Evolutionary conservation across 2,797 vertebrate genomes (phyloP).

Genomic region (Chrysocyon brachyurus): DNA sequence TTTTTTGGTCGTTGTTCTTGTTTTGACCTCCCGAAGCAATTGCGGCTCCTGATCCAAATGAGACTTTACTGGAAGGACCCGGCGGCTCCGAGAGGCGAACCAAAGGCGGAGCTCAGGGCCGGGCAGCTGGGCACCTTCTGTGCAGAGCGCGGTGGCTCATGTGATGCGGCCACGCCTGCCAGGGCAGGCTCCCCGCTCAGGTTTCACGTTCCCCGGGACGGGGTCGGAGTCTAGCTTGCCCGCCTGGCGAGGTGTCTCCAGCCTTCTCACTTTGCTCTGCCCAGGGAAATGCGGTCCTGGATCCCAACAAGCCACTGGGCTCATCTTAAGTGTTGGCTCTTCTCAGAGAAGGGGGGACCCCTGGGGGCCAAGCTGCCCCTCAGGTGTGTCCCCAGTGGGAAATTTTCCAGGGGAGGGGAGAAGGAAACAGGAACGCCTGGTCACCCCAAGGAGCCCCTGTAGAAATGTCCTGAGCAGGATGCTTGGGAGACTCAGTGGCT

Average conservation of each 20-base stretch:
- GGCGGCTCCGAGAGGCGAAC: background rate
- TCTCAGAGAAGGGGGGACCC: background rate
- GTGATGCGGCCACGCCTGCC: background rate
- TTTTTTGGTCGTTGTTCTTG: background rate
- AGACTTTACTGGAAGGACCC: background rate
- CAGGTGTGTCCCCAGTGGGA: background rate
- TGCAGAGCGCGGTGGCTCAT: background rate
- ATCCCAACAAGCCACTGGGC: too few relatives aligned
- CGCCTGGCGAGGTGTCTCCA: slow-evolving; percentile 29
- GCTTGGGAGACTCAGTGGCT: too few relatives aligned
- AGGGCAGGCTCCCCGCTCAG: slow-evolving; percentile 46
- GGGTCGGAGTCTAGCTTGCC: slow-evolving; percentile 50
- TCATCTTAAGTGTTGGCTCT: background rate
- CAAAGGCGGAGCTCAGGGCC: background rate
- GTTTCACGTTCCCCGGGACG: slow-evolving; percentile 73
- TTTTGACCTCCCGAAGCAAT: background rate
- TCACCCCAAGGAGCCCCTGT: background rate
- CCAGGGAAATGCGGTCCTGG: background rate
- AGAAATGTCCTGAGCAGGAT: background rate
- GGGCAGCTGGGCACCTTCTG: background rate
- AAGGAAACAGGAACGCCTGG: background rate
- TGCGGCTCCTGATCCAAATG: background rate
- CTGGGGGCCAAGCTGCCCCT: background rate
- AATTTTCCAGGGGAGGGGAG: background rate
- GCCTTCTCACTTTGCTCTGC: background rate